Evolutionary conservation across 2,797 vertebrate species (phyloP).

Genomic region (Austrolebias charrua): DNA sequence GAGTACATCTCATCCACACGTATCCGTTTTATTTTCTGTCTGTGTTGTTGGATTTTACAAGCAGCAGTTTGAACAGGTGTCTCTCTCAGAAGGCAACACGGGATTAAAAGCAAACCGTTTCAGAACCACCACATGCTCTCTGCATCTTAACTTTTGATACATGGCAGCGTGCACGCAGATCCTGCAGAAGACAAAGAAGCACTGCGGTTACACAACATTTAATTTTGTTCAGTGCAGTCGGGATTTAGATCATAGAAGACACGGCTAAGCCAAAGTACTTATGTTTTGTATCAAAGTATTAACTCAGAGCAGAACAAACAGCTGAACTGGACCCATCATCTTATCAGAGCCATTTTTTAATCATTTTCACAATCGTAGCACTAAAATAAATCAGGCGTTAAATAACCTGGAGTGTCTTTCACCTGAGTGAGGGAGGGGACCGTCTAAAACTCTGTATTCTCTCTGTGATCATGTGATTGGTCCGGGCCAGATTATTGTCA

Average conservation of each 20-base stretch:
- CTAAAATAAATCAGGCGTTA: slow-evolving; percentile 14
- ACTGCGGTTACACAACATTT: slow-evolving; percentile 14
- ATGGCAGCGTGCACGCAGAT: background rate
- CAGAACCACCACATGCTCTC: slow-evolving; percentile 13
- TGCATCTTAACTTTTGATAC: slow-evolving; percentile 12
- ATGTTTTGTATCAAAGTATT: slow-evolving; percentile 54
- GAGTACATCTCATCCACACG: slow-evolving; percentile 29
- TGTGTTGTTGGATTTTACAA: slow-evolving; percentile 16
- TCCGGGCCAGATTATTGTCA: slow-evolving; percentile 56
- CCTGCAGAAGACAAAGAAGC: background rate
- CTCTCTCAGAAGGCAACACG: slow-evolving; percentile 14
- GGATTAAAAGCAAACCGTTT: slow-evolving; percentile 32
- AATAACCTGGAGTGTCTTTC: slow-evolving; percentile 39
- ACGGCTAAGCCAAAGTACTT: slow-evolving; percentile 48
- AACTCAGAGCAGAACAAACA: slow-evolving; percentile 39
- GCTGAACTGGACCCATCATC: slow-evolving; percentile 4
- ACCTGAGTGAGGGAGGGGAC: slow-evolving; percentile 41
- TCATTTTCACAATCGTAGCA: background rate
- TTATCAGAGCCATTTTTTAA: slow-evolving; percentile 10
- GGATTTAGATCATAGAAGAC: slow-evolving; percentile 52
- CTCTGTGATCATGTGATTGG: slow-evolving; percentile 57
- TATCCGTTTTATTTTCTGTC: slow-evolving; percentile 32
- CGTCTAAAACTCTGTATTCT: slow-evolving; percentile 38
- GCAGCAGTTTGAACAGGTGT: slow-evolving; percentile 49
- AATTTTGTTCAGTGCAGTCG: slow-evolving; percentile 7